Base-by-base conservation (phyloP, 1,140 invertebrate species). In the Aphaenogaster rudis region DNA sequence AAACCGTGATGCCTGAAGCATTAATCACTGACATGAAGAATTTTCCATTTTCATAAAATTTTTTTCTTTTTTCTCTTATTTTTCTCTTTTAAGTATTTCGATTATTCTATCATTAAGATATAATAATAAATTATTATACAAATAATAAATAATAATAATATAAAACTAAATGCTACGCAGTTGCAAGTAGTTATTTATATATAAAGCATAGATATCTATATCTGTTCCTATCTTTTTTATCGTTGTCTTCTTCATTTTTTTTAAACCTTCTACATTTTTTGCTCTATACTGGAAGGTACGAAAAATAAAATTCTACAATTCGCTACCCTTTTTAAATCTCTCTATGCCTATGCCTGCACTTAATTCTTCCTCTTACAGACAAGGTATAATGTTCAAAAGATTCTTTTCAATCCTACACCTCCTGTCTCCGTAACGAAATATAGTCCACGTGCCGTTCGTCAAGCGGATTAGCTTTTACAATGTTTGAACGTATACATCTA, bases 401-500 rank as follows among this genome's bases (percentile, higher is more conserved):
- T 36, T 33, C 54, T 71, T 72, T 82, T 54, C 39, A 59, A 69
- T 57, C 28, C 17, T 39, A 36, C 11, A 45, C 50, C 64, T 54
- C 17, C 61, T 66, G 36, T 54, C 39, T 7, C n/a, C n/a, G 17
- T 50, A 39, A 39, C 50, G 64, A 69, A 74, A 48, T 74, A 50
- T 61, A n/a, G 45, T 11, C 48, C 42, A 36, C 48, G 74, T 54
- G 45, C 79, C 64, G 50, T 69, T 92, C 90, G 91, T 92, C 91
- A 92, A 89, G 87, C 42, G 91, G 91, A 92, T 92, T 90, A 86
- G 77, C 71, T 48, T 64, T 64, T 33, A 67, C 5, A 57, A n/a
- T 52, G 71, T 80, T 76, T 11, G 63, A 86, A 86, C 80, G 85
- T 86, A 84, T 80, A 57, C 42, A 45, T 77, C 67, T 88, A 90